phyloP scores from a whole-genome alignment of 1,140 invertebrate species.

The Hypothenemus hampei region DNA sequence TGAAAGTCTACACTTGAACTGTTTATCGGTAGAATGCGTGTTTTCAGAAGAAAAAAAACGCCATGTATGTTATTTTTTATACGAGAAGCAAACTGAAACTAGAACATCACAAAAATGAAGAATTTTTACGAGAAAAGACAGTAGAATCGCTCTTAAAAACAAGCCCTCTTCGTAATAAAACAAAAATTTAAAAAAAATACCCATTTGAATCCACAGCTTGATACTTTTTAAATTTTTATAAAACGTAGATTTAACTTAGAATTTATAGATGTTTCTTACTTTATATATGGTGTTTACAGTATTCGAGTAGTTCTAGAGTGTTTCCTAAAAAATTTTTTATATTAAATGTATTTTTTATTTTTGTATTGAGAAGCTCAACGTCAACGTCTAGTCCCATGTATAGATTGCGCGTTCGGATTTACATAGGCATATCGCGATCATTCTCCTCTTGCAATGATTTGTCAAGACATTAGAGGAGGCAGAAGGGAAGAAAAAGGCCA shows the following conservation, averaged over 20 bases:
- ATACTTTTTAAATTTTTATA: slow-evolving; percentile 41
- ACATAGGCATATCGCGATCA: too few species aligned
- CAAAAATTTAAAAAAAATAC: slow-evolving; percentile 29
- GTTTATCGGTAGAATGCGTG: background rate
- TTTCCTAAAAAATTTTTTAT: slow-evolving; percentile 48
- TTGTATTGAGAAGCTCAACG: slow-evolving; percentile 48
- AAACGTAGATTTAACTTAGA: slow-evolving; percentile 36
- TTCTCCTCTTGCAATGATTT: too few species aligned
- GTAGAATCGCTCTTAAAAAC: slow-evolving; percentile 27
- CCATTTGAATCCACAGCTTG: slow-evolving; percentile 36
- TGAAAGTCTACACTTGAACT: slow-evolving; percentile 20
- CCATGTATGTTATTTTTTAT: slow-evolving; percentile 25
- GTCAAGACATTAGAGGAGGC: too few species aligned
- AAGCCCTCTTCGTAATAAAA: slow-evolving; percentile 24
- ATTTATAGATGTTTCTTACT: slow-evolving; percentile 44
- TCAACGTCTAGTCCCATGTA: slow-evolving; percentile 45
- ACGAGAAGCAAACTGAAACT: slow-evolving; percentile 25
- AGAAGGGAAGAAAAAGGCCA: slow-evolving; percentile 15
- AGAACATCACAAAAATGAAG: slow-evolving; percentile 26
- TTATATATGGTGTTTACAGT: slow-evolving; percentile 47
- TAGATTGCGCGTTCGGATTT: too few species aligned
- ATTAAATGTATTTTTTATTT: slow-evolving; percentile 48
- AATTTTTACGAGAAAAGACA: slow-evolving; percentile 28
- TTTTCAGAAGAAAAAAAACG: background rate
- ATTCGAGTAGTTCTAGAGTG: slow-evolving; percentile 45